phyloP scores from a whole-genome alignment of 1,140 invertebrate genomes.

The Helicoverpa zea region DNA sequence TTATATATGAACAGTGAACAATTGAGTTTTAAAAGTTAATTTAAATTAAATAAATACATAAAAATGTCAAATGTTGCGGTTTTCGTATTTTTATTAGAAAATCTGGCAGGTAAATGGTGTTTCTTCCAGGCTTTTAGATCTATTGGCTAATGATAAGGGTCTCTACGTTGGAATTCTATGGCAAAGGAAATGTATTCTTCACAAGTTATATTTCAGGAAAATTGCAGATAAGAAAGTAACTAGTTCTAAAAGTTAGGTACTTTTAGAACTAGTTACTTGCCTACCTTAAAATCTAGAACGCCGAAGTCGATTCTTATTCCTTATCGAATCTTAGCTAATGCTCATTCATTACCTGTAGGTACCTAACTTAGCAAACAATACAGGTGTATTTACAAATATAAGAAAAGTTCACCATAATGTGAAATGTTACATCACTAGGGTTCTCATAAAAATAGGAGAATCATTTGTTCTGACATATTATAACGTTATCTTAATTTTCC shows the following conservation, averaged over 20 bases:
- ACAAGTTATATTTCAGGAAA: too few relatives aligned
- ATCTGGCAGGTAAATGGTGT: constrained; percentile 52
- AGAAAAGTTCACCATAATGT: background rate
- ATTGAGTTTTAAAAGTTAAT: background rate
- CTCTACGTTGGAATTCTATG: too few relatives aligned
- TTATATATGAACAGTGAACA: too few relatives aligned
- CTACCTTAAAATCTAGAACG: too few relatives aligned
- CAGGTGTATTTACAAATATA: background rate
- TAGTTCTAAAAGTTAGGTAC: too few relatives aligned
- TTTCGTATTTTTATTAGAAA: constrained; percentile 59
- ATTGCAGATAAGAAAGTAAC: too few relatives aligned
- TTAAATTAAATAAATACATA: constrained; percentile 3
- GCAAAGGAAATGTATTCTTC: too few relatives aligned
- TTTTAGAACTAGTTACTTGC: too few relatives aligned
- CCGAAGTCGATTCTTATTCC: too few relatives aligned
- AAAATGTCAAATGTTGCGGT: constrained; percentile 50
- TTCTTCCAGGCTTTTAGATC: background rate
- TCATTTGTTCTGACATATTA: too few relatives aligned
- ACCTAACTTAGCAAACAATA: background rate
- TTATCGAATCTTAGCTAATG: background rate
- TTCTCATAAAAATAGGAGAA: too few relatives aligned
- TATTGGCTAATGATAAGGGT: too few relatives aligned
- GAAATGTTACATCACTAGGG: background rate
- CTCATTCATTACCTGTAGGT: background rate
- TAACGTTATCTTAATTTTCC: background rate